Percentiles rank a stretch among this genome's conserved stretches.
These are phyloP conservation scores for Muscicapa striata DNA, from an alignment of 2,797 vertebrate genomes.

Conservation along the genomic window DNA sequence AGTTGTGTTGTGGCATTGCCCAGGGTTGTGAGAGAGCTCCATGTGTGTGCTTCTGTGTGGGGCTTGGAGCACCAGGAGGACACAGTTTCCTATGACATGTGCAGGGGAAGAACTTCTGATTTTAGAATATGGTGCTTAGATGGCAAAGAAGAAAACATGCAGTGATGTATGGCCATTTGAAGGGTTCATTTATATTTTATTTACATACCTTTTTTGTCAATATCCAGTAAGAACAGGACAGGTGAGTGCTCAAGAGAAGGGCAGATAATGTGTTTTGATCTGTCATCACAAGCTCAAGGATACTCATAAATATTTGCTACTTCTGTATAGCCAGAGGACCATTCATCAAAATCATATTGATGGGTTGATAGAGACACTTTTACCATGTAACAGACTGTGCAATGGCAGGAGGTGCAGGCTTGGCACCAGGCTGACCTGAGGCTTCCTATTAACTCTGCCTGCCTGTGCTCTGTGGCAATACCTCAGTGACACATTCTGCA, in stretches of 20 bases:
- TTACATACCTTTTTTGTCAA: background rate
- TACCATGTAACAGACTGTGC: background rate
- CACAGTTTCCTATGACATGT: accelerated
- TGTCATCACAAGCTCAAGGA: background rate
- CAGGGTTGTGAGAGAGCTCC: accelerated
- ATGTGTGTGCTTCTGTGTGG: background rate
- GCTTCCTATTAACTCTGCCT: background rate
- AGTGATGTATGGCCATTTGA: background rate
- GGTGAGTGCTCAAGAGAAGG: background rate
- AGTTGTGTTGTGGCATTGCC: background rate
- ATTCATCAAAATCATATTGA: background rate
- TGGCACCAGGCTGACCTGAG: background rate
- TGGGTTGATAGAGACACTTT: background rate
- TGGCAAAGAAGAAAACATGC: background rate
- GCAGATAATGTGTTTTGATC: background rate
- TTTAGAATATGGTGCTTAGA: background rate
- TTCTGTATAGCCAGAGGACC: background rate
- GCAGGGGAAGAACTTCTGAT: background rate
- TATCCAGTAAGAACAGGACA: background rate
- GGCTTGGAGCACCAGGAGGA: background rate
- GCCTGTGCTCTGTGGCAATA: background rate
- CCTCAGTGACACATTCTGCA: background rate
- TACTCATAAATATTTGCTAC: slow-evolving; percentile 15
- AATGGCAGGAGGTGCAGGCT: background rate
- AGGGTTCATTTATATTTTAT: background rate